phyloP scores from a whole-genome alignment of 2,888 invertebrate genomes.

The Masnerella sp. region DNA sequence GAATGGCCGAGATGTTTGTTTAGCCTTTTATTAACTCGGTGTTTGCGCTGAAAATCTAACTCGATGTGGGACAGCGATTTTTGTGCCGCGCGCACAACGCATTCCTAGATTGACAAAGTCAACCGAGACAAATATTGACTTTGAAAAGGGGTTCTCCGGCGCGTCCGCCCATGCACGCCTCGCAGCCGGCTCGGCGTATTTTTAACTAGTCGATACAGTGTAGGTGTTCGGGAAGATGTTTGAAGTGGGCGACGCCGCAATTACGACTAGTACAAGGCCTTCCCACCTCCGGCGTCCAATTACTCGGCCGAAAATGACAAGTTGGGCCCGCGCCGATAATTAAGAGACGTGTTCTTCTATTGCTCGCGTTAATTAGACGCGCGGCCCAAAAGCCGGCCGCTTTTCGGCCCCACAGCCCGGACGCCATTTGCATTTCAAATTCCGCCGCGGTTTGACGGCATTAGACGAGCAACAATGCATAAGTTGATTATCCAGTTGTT shows the following conservation, averaged over 20 bases:
- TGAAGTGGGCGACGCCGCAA: conserved; percentile 57
- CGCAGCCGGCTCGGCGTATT: no score
- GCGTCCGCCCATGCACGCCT: no score
- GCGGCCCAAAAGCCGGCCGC: conserved; percentile 18
- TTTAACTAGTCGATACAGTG: conserved; percentile 59
- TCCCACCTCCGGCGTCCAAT: conserved; percentile 51
- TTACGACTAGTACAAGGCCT: conserved; percentile 52
- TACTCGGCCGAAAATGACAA: conserved; percentile 46
- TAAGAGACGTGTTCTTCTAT: conserved; percentile 38
- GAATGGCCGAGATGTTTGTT: conserved; percentile 39
- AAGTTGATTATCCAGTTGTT: conserved; percentile 26
- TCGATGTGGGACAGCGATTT: conserved; percentile 38
- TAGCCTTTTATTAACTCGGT: conserved; percentile 41
- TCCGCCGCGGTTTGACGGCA: conserved; percentile 34
- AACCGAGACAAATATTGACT: conserved; percentile 58
- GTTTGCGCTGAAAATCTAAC: conserved; percentile 49
- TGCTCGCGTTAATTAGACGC: conserved; percentile 35
- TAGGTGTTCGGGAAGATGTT: conserved; percentile 57
- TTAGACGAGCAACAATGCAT: conserved; percentile 39
- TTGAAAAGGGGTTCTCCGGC: conserved; percentile 43
- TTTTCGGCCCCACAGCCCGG: conserved; percentile 27
- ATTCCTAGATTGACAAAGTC: conserved; percentile 54
- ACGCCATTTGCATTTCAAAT: conserved; percentile 43
- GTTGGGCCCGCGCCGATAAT: conserved; percentile 40
- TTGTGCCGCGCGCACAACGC: conserved; percentile 18